phyloP scores from a whole-genome alignment of 2,888 invertebrate genomes.

The Perizoma affinitatum region DNA sequence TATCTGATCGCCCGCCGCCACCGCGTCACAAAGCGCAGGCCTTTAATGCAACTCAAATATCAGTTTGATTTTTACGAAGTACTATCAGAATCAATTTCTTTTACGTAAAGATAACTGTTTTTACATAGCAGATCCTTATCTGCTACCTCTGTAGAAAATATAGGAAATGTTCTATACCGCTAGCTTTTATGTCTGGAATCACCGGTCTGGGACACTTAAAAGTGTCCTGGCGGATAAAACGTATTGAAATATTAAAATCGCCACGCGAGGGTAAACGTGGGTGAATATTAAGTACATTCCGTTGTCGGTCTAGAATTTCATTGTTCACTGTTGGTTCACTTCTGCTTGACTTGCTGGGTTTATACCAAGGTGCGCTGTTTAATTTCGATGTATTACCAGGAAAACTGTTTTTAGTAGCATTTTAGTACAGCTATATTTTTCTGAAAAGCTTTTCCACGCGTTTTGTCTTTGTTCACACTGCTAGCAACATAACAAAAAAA shows the following conservation, averaged over 20 bases:
- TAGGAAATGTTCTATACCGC: too few relatives aligned
- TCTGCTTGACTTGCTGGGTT: slow-evolving; percentile 16
- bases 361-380: slow-evolving; percentile 1
- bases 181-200: slow-evolving; percentile 7
- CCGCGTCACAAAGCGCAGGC: too few relatives aligned
- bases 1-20: too few relatives aligned
- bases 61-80: not conserved
- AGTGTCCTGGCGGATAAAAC: slow-evolving; percentile 29
- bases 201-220: slow-evolving; percentile 5
- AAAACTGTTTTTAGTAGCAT: not conserved
- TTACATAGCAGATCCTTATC: not conserved
- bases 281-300: slow-evolving; percentile 51
- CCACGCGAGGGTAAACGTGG: slow-evolving; percentile 44
- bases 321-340: slow-evolving; percentile 34
- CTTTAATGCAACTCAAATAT: not conserved
- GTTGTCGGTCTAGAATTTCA: slow-evolving; percentile 41
- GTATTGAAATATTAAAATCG: slow-evolving; percentile 52
- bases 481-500: too few relatives aligned
- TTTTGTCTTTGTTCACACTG: too few relatives aligned
- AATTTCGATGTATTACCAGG: not conserved
- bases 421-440: too few relatives aligned
- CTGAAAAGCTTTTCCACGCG: too few relatives aligned
- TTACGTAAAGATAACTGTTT: not conserved
- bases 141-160: too few relatives aligned
- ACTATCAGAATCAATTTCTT: not conserved